A percentile compares a stretch with the other conserved stretches of the same genome.
These are phyloP conservation scores for Crotalus horridus DNA, from an alignment of 2,113 vertebrate genomes.

Conservation along the genomic window DNA sequence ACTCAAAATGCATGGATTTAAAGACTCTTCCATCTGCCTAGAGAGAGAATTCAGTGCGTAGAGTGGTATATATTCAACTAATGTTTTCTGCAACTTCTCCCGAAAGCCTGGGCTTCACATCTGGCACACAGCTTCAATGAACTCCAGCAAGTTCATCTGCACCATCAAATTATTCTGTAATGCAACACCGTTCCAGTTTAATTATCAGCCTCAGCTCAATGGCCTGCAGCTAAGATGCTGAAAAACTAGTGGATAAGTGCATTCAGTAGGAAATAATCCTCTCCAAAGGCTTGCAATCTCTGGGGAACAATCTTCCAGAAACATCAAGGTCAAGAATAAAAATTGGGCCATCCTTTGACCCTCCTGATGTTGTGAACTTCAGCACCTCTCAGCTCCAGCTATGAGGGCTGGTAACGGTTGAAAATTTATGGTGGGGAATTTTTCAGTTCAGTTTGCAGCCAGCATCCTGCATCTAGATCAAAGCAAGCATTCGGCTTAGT, in stretches of 20 bases:
- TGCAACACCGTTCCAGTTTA: constrained; percentile 13
- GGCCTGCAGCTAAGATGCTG: not conserved
- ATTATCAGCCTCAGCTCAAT: constrained; percentile 23
- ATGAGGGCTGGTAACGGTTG: not conserved
- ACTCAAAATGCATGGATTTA: constrained; percentile 9
- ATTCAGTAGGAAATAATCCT: not conserved
- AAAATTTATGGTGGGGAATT: not conserved
- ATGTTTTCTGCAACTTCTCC: constrained; percentile 8
- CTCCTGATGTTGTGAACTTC: not conserved
- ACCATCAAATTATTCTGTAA: not conserved
- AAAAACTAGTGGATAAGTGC: not conserved
- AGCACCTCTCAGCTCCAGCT: not conserved
- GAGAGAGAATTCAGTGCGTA: not conserved
- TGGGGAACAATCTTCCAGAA: not conserved
- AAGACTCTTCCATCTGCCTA: constrained; percentile 1
- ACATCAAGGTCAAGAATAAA: not conserved
- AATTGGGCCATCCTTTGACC: not conserved
- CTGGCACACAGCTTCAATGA: constrained; percentile 8
- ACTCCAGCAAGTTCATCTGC: constrained; percentile 4
- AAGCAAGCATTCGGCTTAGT: not conserved
- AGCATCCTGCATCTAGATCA: not conserved
- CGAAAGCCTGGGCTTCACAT: not conserved
- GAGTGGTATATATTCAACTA: not conserved
- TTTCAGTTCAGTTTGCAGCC: not conserved
- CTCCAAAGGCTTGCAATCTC: not conserved